Base-by-base conservation (phyloP, 1,140 invertebrate species). In the Aphis craccivora region DNA sequence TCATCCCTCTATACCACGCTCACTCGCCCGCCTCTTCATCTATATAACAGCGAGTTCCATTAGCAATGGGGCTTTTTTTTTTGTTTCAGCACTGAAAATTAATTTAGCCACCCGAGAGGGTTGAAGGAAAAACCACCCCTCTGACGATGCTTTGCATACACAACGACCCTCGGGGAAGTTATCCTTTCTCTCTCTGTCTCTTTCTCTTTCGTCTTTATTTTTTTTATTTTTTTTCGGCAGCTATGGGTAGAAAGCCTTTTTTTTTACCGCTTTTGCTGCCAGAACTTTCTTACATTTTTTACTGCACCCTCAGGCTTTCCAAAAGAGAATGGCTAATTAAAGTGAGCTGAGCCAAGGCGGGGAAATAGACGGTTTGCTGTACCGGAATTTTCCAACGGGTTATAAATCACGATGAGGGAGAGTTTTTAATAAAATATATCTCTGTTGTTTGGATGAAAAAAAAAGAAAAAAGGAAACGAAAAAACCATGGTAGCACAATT, bases 361-460 rank as follows among this genome's bases (percentile, higher is more conserved):
- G 40, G 48, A 60, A 67, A 55, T 43, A 51, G 91, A 84, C 45
- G 91, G 91, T 86, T 92, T 53, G 91, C 48, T 51, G 76, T 86
- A 84, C 91, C 76, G 91, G 91, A 93, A 93, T 93, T 93, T 93
- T 93, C 91, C 91, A 93, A 93, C 91, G 91, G 91, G 91, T 93
- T 93, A 93, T 93, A 93, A 93, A 93, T 93, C 91, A 93, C 91
- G 81, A 86, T 55, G 48, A 93, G 91, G 91, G 91, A 93, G 91
- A 93, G 91, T 93, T 93, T 93, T 93, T 93, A 93, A 93, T 93
- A 93, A 93, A 93, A 93, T 93, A 93, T 93, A 86, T 93, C 91
- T 93, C 81, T 86, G 90, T 93, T 51, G 91, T 84, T 55, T 30
- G 76, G 91, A 93, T 53, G 91, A 48, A 43, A 76, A 81, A 45